These are phyloP conservation scores for Gobiocypris rarus DNA, from an alignment of 2,113 vertebrate species.

Conservation along the genomic window DNA sequence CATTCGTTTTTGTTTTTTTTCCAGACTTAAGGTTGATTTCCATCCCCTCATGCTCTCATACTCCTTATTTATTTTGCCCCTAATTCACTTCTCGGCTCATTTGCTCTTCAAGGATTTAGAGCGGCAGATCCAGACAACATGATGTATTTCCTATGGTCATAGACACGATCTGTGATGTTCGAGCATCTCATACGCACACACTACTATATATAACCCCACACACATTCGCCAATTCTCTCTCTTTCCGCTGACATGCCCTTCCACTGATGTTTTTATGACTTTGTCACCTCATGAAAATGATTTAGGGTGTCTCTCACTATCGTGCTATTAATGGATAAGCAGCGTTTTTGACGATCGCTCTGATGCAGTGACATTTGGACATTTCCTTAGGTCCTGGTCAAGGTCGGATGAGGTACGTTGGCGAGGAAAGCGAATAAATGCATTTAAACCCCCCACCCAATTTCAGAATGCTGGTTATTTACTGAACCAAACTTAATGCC, in stretches of 20 bases:
- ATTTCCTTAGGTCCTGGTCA: conserved; percentile 48
- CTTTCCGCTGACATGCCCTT: conserved; percentile 20
- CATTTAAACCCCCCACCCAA: neutral
- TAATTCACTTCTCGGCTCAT: conserved; percentile 45
- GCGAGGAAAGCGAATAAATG: conserved; percentile 61
- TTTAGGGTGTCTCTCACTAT: conserved; percentile 50
- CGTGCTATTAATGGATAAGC: conserved; percentile 51
- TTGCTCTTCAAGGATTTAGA: conserved; percentile 40
- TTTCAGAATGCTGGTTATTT: conserved; percentile 64
- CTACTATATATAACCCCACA: neutral
- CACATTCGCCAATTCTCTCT: neutral
- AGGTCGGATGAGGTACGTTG: conserved; percentile 61
- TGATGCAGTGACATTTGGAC: conserved; percentile 29
- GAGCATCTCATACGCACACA: conserved; percentile 34
- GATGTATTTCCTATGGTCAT: conserved; percentile 48
- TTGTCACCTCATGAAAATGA: conserved; percentile 32
- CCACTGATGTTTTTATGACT: conserved; percentile 24
- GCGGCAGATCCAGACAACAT: conserved; percentile 43
- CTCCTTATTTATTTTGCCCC: conserved; percentile 42
- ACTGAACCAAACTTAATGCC: conserved; percentile 34
- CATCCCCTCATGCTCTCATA: conserved; percentile 8
- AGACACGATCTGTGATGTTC: conserved; percentile 32
- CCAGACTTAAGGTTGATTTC: neutral
- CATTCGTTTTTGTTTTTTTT: neutral
- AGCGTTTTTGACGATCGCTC: conserved; percentile 26